A percentile compares a stretch with the other conserved stretches of the same genome.
These are phyloP conservation scores for Chunga burmeisteri DNA, from an alignment of 2,113 vertebrate genomes.

Conservation along the genomic window DNA sequence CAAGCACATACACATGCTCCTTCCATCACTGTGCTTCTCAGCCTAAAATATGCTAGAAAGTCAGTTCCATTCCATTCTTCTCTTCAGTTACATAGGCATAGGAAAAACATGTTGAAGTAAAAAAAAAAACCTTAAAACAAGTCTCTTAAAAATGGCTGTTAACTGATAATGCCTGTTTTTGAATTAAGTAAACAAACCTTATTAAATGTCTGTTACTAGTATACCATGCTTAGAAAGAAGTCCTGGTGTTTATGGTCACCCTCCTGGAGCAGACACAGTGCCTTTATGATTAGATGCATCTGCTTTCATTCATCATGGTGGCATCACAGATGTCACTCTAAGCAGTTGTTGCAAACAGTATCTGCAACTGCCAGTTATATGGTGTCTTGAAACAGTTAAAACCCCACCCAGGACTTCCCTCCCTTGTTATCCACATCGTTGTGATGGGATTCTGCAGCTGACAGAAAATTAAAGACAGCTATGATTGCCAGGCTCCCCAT, in stretches of 20 bases:
- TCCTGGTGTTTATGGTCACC: background rate
- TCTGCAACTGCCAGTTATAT: background rate
- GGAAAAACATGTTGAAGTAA: background rate
- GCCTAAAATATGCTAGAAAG: background rate
- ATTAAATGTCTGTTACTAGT: background rate
- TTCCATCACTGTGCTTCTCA: background rate
- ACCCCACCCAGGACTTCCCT: background rate
- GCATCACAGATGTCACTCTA: background rate
- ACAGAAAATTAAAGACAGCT: background rate
- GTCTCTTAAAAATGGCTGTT: background rate
- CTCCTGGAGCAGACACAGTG: background rate
- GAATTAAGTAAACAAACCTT: background rate
- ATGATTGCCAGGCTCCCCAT: background rate
- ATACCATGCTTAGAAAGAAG: background rate
- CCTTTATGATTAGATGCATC: background rate
- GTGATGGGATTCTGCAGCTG: background rate
- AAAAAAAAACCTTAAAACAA: background rate
- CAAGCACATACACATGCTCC: background rate
- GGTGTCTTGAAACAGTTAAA: background rate
- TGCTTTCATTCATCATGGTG: background rate
- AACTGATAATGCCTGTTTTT: background rate
- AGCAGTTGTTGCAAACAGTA: background rate
- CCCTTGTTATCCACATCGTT: background rate
- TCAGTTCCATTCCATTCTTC: background rate
- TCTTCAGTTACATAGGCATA: background rate